These are phyloP conservation scores for Phortica variegata DNA, from an alignment of 1,140 invertebrate species.

Conservation along the genomic window DNA sequence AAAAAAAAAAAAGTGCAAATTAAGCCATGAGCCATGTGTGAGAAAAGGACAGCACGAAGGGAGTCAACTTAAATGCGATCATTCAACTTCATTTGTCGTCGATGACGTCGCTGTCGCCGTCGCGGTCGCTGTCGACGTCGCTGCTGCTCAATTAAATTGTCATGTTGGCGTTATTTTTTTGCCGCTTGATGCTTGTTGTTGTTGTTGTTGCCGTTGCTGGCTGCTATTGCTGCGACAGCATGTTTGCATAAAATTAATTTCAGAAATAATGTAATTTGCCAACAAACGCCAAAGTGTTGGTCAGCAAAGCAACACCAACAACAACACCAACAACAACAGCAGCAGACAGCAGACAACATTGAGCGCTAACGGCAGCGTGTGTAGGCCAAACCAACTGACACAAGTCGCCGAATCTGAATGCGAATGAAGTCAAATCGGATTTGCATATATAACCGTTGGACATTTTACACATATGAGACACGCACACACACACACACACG, in stretches of 20 bases:
- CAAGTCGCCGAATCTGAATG: too few relatives aligned
- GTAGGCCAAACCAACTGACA: too few relatives aligned
- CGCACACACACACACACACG: too few relatives aligned
- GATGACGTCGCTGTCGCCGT: slow-evolving; percentile 19
- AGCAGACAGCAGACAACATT: neutral
- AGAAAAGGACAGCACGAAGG: too few relatives aligned
- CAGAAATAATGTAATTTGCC: slow-evolving; percentile 39
- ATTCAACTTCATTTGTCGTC: slow-evolving; percentile 7
- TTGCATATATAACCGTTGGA: too few relatives aligned
- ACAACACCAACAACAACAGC: slow-evolving; percentile 27
- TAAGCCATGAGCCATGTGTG: slow-evolving; percentile 26
- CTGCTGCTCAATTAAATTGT: slow-evolving; percentile 54
- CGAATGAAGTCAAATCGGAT: too few relatives aligned
- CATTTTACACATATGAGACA: too few relatives aligned
- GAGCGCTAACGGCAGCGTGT: neutral
- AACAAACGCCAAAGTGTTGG: slow-evolving; percentile 5
- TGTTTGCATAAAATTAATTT: slow-evolving; percentile 55
- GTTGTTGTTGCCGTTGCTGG: neutral
- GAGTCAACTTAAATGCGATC: too few relatives aligned
- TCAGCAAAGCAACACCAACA: slow-evolving; percentile 31
- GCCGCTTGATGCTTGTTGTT: slow-evolving; percentile 16
- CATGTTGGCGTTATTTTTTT: slow-evolving; percentile 25
- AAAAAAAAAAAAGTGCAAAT: slow-evolving; percentile 42
- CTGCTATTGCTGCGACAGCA: slow-evolving; percentile 47
- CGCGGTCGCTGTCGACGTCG: slow-evolving; percentile 33